Conservation (phyloP, 2,113 vertebrate species). For the Chaetorhynchus papuensis region DNA sequence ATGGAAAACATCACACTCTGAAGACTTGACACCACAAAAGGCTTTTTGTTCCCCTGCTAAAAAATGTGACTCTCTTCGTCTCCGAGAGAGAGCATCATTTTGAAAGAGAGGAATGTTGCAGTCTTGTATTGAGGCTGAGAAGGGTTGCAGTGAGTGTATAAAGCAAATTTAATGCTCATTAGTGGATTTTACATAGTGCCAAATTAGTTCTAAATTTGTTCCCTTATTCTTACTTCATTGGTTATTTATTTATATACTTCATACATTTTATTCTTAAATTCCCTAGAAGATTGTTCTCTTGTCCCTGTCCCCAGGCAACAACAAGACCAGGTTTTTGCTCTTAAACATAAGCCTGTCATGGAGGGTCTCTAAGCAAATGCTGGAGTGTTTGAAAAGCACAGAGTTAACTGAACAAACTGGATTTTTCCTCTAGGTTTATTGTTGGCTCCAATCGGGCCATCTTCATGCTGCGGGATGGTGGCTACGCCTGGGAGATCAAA, state of each 20-base stretch:
- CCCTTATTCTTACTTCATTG: not conserved
- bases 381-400: not conserved
- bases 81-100: not conserved
- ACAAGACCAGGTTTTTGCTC: not conserved
- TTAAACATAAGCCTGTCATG: not conserved
- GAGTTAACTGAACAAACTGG: not conserved
- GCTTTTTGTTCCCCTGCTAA: not conserved
- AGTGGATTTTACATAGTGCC: not conserved
- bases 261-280: not conserved
- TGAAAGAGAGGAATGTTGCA: not conserved
- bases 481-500: conserved; percentile 95
- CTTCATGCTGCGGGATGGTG: conserved; percentile 95
- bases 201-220: not conserved
- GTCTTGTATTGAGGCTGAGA: not conserved
- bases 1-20: not conserved
- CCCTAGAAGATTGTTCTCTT: not conserved
- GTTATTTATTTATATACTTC: not conserved
- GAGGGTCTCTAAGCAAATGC: not conserved
- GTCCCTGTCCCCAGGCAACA: not conserved
- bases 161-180: not conserved
- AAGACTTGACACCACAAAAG: not conserved
- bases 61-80: not conserved
- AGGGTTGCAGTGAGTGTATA: not conserved
- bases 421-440: conserved; percentile 82
- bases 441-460: conserved; percentile 94